Base-by-base conservation (phyloP, 2,113 vertebrate species). In the Rhinoptilus africanus region DNA sequence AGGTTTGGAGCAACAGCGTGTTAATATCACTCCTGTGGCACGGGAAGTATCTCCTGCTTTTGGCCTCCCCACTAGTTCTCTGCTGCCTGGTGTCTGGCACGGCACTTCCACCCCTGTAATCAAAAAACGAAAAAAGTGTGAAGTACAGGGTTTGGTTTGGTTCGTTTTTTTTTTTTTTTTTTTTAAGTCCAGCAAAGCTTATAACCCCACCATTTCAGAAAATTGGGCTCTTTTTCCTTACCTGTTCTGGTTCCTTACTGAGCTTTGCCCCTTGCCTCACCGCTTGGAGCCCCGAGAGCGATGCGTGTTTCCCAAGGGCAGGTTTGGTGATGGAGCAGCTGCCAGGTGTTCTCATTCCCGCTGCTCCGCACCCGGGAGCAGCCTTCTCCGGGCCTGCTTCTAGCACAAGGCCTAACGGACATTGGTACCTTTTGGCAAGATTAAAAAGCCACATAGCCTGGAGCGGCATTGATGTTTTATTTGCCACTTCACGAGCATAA, bases 271-370 rank as follows among this genome's bases (percentile, higher is more conserved):
- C 22, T 48, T 12, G 1, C 8, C 17, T 12, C 4, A 1, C 8
- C 6, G 4, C n/a, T 22, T 15, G 22, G 39, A n/a, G 12, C n/a
- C 12, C 26, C 20, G 10, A 12, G 26, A 22, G 27, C 1, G 1
- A 23, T 2, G 3, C 0, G 0, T 3, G 0, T 41, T 59, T 47
- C 35, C 60, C 12, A 5, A 34, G 3, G 10, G 30, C 9, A 4
- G 10, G 1, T 1, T 19, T 16, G 53, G 50, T 26, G 1, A 0
- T 1, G 48, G 7, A 14, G 32, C 26, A 18, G 34, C 7, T 3
- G 3, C n/a, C 32, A 17, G 34, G 1, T 8, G 47, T 23, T 8
- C 2, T 20, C 28, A 1, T 9, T 4, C 8, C 12, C 7, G 35
- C 9, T 20, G 64, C 23, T 71, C 77, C 39, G 54, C 8, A 10